A percentile compares a stretch with the other conserved stretches of the same genome.
These are phyloP conservation scores for Neostethus bicornis DNA, from an alignment of 2,797 vertebrate genomes.

Conservation along the genomic window DNA sequence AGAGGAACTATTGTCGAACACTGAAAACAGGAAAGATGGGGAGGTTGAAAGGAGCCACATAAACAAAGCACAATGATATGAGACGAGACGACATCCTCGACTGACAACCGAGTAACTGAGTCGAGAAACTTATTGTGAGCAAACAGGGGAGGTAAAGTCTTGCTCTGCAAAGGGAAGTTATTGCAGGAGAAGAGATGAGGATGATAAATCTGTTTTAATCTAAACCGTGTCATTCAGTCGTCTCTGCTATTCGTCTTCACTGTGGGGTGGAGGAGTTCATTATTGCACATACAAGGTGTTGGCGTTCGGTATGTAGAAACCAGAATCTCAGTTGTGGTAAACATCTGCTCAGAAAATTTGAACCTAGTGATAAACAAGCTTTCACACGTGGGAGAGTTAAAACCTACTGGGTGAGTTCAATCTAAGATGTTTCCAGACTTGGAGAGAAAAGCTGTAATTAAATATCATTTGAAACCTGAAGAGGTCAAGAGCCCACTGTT, in stretches of 20 bases:
- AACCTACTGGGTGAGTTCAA: constrained; percentile 19
- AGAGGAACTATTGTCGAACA: constrained; percentile 54
- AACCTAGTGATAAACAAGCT: constrained; percentile 3
- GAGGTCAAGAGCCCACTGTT: no score
- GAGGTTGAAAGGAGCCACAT: constrained; percentile 39
- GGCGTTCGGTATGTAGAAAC: constrained; percentile 8
- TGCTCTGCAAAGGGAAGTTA: constrained; percentile 23
- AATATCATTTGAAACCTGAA: constrained; percentile 43
- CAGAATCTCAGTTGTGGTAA: constrained; percentile 1
- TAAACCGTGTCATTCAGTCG: constrained; percentile 39
- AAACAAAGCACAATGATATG: constrained; percentile 50
- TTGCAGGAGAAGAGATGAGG: constrained; percentile 1
- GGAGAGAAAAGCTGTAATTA: constrained; percentile 44
- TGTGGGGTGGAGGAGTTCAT: constrained; percentile 23
- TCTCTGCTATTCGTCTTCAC: constrained; percentile 40
- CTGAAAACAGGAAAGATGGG: constrained; percentile 34
- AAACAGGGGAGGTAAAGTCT: constrained; percentile 21
- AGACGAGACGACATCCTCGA: constrained; percentile 28
- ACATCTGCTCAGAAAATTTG: background rate
- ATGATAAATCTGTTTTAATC: constrained; percentile 24
- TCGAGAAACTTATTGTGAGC: constrained; percentile 43
- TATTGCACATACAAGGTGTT: constrained; percentile 34
- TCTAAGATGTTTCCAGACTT: constrained; percentile 27
- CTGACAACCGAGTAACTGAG: constrained; percentile 11
- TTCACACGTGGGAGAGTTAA: constrained; percentile 9